These are phyloP conservation scores for Eudyptes chrysolophus DNA, from an alignment of 2,113 vertebrate genomes.

Conservation along the genomic window DNA sequence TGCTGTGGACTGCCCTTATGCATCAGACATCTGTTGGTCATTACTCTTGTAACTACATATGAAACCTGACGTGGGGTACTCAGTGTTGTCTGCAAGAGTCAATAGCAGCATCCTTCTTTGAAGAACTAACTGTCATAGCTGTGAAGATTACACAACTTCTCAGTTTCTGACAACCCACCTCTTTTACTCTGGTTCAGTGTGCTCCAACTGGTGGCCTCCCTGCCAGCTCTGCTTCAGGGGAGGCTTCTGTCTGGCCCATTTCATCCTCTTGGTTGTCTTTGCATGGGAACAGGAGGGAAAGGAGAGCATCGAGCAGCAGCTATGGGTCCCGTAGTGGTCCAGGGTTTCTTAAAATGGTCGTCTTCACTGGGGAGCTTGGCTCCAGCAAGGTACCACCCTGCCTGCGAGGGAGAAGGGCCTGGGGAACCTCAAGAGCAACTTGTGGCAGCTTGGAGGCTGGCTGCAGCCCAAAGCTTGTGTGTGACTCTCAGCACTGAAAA, in stretches of 20 bases:
- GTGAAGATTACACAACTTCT: not conserved
- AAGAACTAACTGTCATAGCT: not conserved
- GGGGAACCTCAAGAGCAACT: not conserved
- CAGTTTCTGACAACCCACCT: not conserved
- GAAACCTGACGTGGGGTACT: not conserved
- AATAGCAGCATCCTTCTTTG: not conserved
- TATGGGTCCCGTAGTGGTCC: rapidly evolving
- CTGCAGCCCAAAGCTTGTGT: not conserved
- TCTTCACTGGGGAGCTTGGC: not conserved
- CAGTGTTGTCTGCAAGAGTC: not conserved
- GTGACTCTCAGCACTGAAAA: not conserved
- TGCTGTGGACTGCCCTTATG: not conserved
- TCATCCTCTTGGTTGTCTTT: not conserved
- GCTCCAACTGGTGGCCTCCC: not conserved
- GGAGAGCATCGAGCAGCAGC: rapidly evolving
- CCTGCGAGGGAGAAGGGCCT: not conserved
- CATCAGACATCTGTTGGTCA: not conserved
- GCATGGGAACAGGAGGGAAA: not conserved
- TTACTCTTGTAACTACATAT: not conserved
- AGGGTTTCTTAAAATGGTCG: not conserved
- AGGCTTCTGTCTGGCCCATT: not conserved
- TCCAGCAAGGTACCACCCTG: not conserved
- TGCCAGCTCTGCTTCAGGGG: not conserved
- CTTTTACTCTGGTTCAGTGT: not conserved
- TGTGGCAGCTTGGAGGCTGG: not conserved